Evolutionary conservation across 1,140 invertebrate genomes (phyloP).

Genomic region (Conus ventricosus): DNA sequence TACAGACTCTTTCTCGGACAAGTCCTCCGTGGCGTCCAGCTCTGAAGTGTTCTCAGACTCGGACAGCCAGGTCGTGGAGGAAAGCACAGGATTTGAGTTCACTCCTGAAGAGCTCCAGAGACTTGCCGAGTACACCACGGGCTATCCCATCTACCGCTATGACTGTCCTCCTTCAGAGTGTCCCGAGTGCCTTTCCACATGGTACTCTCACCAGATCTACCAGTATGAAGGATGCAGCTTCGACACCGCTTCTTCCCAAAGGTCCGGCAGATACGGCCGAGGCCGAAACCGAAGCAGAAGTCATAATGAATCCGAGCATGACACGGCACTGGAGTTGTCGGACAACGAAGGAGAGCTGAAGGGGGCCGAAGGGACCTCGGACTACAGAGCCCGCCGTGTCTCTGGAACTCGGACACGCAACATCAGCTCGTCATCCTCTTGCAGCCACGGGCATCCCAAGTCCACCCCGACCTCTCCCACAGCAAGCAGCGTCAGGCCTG

Average conservation of each 20-base stretch:
- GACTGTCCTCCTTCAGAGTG: slow-evolving; percentile 65
- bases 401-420: not conserved
- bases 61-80: slow-evolving; percentile 38
- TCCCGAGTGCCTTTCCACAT: slow-evolving; percentile 62
- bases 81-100: slow-evolving; percentile 42
- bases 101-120: slow-evolving; percentile 63
- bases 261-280: not conserved
- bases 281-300: slow-evolving; percentile 11
- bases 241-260: slow-evolving; percentile 16
- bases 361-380: slow-evolving; percentile 12
- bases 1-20: slow-evolving; percentile 58
- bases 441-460: not conserved
- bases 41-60: slow-evolving; percentile 66
- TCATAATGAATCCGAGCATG: not conserved
- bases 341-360: slow-evolving; percentile 25
- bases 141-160: slow-evolving; percentile 67
- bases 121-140: slow-evolving; percentile 67
- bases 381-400: not conserved
- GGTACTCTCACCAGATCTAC: slow-evolving; percentile 56
- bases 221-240: slow-evolving; percentile 40
- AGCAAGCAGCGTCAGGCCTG: not conserved
- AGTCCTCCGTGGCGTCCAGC: slow-evolving; percentile 65
- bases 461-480: not conserved
- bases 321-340: slow-evolving; percentile 11
- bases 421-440: not conserved